Evolutionary conservation across 1,140 invertebrate species (phyloP).

Genomic region (Drosophila grimshawi): DNA sequence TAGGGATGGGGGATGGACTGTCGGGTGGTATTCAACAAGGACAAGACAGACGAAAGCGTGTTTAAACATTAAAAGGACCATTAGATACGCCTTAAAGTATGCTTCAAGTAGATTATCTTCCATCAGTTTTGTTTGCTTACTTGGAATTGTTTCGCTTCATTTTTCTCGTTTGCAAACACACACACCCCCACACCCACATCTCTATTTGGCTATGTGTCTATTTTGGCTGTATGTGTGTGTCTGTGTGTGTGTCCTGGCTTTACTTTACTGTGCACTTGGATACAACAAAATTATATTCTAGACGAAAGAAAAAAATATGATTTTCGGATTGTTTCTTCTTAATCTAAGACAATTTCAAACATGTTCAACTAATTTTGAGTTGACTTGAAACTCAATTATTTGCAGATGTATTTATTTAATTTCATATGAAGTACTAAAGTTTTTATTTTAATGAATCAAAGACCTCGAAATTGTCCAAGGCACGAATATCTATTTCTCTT

Average conservation of each 20-base stretch:
- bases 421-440: too few species aligned
- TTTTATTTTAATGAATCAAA: too few species aligned
- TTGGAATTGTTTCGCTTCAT: slow-evolving; percentile 82
- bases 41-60: slow-evolving; percentile 70
- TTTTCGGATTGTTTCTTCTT: too few species aligned
- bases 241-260: slow-evolving; percentile 38
- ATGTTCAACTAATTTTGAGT: too few species aligned
- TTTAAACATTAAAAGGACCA: slow-evolving; percentile 83
- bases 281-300: neutral
- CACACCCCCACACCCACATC: slow-evolving; percentile 37
- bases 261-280: slow-evolving; percentile 6
- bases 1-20: neutral
- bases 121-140: slow-evolving; percentile 83
- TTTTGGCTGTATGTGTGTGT: slow-evolving; percentile 29
- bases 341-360: too few species aligned
- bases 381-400: too few species aligned
- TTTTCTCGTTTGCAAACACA: slow-evolving; percentile 78
- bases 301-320: too few species aligned
- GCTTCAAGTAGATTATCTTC: slow-evolving; percentile 84
- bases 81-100: slow-evolving; percentile 84
- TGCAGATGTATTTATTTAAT: too few species aligned
- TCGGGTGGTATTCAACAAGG: slow-evolving; percentile 20
- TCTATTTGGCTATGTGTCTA: slow-evolving; percentile 42
- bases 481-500: too few species aligned
- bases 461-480: too few species aligned